These are phyloP conservation scores for Pollenia angustigena DNA, from an alignment of 2,888 invertebrate genomes.

Conservation along the genomic window DNA sequence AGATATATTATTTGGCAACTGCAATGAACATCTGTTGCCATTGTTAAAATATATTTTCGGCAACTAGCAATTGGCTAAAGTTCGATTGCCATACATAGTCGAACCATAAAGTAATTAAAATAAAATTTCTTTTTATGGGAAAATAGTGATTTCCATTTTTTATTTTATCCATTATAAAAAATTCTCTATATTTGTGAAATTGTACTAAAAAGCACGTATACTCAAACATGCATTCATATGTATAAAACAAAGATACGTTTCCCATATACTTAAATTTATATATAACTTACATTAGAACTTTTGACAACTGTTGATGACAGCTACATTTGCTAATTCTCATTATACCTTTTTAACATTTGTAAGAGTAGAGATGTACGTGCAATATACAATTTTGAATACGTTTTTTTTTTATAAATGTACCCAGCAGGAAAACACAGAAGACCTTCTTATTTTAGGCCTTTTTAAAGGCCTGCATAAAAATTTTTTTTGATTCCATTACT, in stretches of 20 bases:
- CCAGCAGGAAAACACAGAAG: too few species aligned
- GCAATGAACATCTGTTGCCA: too few species aligned
- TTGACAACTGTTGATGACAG: conserved; percentile 71
- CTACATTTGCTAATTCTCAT: conserved; percentile 70
- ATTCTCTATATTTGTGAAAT: background rate
- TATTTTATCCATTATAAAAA: background rate
- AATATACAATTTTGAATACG: background rate
- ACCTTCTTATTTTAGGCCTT: too few species aligned
- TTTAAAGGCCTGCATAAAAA: too few species aligned
- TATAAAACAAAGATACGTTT: background rate
- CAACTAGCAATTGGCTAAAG: too few species aligned
- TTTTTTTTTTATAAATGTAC: too few species aligned
- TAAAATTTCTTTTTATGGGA: background rate
- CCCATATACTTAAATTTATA: background rate
- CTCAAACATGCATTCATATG: background rate
- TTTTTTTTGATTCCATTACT: too few species aligned
- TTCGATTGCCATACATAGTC: too few species aligned
- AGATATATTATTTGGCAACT: too few species aligned
- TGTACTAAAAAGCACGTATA: background rate
- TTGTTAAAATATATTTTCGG: too few species aligned
- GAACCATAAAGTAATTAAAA: background rate
- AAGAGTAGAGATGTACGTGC: conserved; percentile 13
- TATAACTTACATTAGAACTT: conserved; percentile 60
- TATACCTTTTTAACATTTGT: conserved; percentile 50
- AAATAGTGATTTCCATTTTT: too few species aligned